phyloP scores from a whole-genome alignment of 2,888 invertebrate species.

The Platycnemis pennipes region DNA sequence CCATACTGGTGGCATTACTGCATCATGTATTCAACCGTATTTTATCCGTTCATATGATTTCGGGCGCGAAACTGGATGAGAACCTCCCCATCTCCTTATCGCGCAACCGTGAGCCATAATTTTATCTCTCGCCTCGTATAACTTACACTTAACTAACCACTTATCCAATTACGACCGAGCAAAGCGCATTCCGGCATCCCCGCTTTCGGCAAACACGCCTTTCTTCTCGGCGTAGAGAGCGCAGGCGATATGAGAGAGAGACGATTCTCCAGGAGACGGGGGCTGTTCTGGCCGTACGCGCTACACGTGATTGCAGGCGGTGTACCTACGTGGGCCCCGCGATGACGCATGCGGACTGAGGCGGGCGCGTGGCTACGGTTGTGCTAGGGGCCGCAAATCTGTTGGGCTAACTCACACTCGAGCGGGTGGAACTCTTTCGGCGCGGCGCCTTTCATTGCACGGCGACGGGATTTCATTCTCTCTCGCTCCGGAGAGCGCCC shows the following conservation, averaged over 20 bases:
- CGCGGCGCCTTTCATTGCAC: neutral
- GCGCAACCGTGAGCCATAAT: neutral
- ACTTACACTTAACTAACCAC: neutral
- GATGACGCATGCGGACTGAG: slow-evolving; percentile 3
- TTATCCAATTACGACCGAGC: neutral
- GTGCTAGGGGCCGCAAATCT: neutral
- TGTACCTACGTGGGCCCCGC: neutral
- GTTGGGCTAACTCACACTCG: slow-evolving; percentile 19
- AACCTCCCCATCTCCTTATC: neutral
- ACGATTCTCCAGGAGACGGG: slow-evolving; percentile 19
- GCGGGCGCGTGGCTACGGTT: neutral
- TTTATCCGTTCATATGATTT: neutral
- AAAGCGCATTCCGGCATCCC: neutral
- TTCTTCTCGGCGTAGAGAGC: neutral
- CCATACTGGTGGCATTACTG: neutral
- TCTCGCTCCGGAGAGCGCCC: neutral
- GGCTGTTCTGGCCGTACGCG: neutral
- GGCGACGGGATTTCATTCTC: neutral
- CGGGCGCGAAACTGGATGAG: neutral
- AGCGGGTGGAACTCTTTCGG: neutral
- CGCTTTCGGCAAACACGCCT: neutral
- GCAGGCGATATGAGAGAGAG: neutral
- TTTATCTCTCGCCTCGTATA: neutral
- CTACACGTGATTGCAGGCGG: neutral
- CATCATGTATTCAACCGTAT: neutral